Base-by-base conservation (phyloP, 2,113 vertebrate genomes). In the Columbina picui region DNA sequence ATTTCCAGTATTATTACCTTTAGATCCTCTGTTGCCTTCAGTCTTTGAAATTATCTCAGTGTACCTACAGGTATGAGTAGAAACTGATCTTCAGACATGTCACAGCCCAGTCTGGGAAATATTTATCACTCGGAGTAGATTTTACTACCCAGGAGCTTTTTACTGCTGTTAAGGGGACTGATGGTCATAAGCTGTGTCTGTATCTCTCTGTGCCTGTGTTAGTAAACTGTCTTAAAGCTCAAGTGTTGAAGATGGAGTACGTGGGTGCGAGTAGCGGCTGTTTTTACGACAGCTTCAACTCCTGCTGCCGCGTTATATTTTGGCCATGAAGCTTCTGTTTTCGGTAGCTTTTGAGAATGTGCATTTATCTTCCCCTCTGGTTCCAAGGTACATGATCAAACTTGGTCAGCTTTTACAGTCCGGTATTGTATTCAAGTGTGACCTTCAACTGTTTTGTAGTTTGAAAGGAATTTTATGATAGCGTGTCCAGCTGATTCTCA, bases 11-110 rank as follows among this genome's bases (percentile, higher is more conserved):
- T 89, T 71, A 79, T 27, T 93, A 29, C 81, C 83, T 87, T 87
- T 13, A 68, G 92, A 78, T 86, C 60, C 13, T 76, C 83, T 88
- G 85, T 71, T 95, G 92, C 90, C 68, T 86, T 84, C 73, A 38
- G 75, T 38, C 56, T 86, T 84, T 43, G 61, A 43, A 32, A n/a
- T 81, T 52, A 45, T 92, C 81, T 36, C 84, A 53, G 60, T 7
- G 43, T 45, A 56, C 59, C 32, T 50, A 20, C 49, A 74, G 68
- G 5, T 65, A 29, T 23, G 56, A 53, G 55, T n/a, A 55, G 85
- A 69, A 83, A 41, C 36, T 64, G 56, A 32, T 69, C 61, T 87
- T 71, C 34, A 26, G 56, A 25, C 75, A 7, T 8, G 36, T 53
- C 79, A 60, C 2, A 6, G 61, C 69, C 73, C 83, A 69, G 0